A percentile compares a stretch with the other conserved stretches of the same genome.
Evolutionary conservation across 2,888 invertebrate species (phyloP).

Genomic region (Cosmia trapezina): DNA sequence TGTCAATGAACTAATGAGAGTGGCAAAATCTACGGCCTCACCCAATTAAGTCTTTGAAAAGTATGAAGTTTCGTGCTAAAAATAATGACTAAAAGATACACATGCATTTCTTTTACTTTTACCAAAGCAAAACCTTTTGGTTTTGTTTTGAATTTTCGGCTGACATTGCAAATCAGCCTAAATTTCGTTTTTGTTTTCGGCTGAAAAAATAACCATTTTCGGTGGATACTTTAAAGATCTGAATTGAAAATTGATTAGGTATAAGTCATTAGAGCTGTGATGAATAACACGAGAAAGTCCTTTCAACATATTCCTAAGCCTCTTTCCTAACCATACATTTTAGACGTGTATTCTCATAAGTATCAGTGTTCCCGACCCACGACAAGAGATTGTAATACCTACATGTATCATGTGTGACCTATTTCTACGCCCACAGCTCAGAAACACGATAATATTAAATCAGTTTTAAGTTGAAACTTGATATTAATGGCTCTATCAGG

Average conservation of each 20-base stretch:
- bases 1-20: too few relatives aligned
- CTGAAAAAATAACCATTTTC: background rate
- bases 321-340: background rate
- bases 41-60: too few relatives aligned
- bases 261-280: background rate
- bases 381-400: background rate
- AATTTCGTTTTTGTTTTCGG: background rate
- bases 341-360: background rate
- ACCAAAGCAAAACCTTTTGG: too few relatives aligned
- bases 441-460: slow-evolving; percentile 27
- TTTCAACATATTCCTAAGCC: background rate
- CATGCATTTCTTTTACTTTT: too few relatives aligned
- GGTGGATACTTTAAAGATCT: background rate
- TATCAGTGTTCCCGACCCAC: background rate
- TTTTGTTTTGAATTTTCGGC: background rate
- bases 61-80: too few relatives aligned
- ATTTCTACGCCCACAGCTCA: background rate
- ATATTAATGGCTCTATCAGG: slow-evolving; percentile 54
- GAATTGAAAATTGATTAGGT: background rate
- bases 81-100: too few relatives aligned
- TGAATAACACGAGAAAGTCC: background rate
- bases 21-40: too few relatives aligned
- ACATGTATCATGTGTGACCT: background rate
- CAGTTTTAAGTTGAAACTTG: slow-evolving; percentile 46
- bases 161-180: too few relatives aligned